Percentiles rank a stretch among this genome's conserved stretches.
phyloP scores from a whole-genome alignment of 1,140 invertebrate species.

The Brachionus rotundiformis region DNA sequence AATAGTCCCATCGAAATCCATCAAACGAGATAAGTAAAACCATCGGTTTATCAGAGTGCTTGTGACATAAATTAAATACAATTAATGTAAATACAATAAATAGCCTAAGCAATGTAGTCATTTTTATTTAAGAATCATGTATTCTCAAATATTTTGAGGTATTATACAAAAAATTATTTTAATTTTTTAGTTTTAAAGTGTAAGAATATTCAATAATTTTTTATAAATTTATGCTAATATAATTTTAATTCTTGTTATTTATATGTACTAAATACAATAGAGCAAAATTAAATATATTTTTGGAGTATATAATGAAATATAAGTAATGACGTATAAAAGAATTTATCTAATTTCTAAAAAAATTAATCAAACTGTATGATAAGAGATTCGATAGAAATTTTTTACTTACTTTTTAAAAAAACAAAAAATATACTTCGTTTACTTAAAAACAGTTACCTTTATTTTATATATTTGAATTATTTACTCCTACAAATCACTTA shows the following conservation, averaged over 20 bases:
- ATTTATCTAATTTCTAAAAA: no score
- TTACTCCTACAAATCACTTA: no score
- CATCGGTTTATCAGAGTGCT: slow-evolving; percentile 51
- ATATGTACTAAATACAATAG: not conserved
- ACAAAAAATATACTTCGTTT: no score
- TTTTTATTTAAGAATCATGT: not conserved
- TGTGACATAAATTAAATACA: not conserved
- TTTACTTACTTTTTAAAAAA: no score
- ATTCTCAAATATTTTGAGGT: not conserved
- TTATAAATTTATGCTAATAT: not conserved
- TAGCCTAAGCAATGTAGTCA: not conserved
- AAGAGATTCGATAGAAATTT: no score
- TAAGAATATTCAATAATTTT: slow-evolving; percentile 14
- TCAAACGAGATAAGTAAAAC: slow-evolving; percentile 63
- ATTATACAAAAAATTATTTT: not conserved
- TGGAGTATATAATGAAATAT: no score
- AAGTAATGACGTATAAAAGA: not conserved
- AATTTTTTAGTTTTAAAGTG: not conserved
- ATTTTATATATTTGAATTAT: no score
- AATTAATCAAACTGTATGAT: no score
- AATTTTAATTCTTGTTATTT: not conserved
- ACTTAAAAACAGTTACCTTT: no score
- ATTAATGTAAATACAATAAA: not conserved
- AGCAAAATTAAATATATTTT: no score
- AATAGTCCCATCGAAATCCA: slow-evolving; percentile 64